Base-by-base conservation (phyloP, 1,140 invertebrate genomes). In the Pseudachorutes palmiensis region DNA sequence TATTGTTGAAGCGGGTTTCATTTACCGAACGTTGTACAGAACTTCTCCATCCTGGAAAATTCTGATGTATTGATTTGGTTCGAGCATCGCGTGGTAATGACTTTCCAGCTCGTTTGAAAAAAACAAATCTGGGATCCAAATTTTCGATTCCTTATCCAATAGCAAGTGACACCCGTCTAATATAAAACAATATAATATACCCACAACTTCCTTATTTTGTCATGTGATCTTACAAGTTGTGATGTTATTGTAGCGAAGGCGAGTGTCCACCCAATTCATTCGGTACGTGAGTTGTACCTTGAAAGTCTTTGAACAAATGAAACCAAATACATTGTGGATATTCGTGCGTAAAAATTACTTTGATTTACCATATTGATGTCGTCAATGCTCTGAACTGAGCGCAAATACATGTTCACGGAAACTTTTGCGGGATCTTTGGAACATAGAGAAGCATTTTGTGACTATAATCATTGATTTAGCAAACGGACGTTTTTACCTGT, bases 61-160 rank as follows among this genome's bases (percentile, higher is more conserved):
- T n/a, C 81, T 64, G 5, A 78, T 70, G 51, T 77, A 75, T 36
- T 75, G 71, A 70, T 80, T 79, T 16, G 77, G 77, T 65, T 76
- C 74, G 51, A 79, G 77, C 22, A 82, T 78, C 62, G 79, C 76
- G 70, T 82, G 81, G 63, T 79, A 77, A 67, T 81, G 75, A 14
- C 80, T 78, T 62, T 75, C 77, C 74, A 80, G 80, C 72, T 82
- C 81, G 70, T 82, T 82, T 32, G 79, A 76, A 66, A 82, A 83
- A 66, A 82, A 82, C 19, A 82, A 74, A 76, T 82, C 81, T 5
- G 81, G 81, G 74, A 78, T 79, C 82, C 82, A 83, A 61, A 82
- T 79, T 45, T 19, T 45, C 9, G 9, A 45, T 12, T 45, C 19
- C 36, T 9, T 12, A 45, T 9, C 36, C 19, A 45, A 12, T 19